Evolutionary conservation across 2,797 vertebrate species (phyloP), one percentile per base, ranked within the genome.

Genomic region (Dryobates pubescens): DNA sequence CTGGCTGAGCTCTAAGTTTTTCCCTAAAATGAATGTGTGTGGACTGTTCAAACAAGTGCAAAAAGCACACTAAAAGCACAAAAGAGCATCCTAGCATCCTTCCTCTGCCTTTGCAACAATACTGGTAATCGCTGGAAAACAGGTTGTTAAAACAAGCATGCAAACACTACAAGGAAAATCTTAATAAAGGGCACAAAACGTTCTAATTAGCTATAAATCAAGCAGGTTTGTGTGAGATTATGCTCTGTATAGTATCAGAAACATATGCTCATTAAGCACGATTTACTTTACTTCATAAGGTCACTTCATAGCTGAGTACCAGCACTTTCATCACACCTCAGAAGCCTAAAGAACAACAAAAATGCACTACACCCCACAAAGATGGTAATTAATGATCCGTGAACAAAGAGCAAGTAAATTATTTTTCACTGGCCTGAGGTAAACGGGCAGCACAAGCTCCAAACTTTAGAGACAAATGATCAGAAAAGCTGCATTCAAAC

Each of bases 361-460:
- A 96, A 82, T 23, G 82, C 88, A 54, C 91, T 93, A 88, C 88
- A 76, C 93, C 79, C 94, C 87, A 86, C 91, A 97, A 93, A 94
- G 90, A 78, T 41, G 78, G 92, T 90, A 96, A 97, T 94, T 96
- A 95, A 94, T 77, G 91, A 93, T 92, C 95, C 86, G 90, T 38
- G 86, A 92, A 94, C 88, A 88, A 93, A 96, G 76, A 94, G 69
- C 67, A 96, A 94, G 90, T 26, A 95, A 68, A 94, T 71, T 77
- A 96, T 97, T 92, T 93, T 82, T 92, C 86, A 92, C 96, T 56
- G 94, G 80, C 82, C 86, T 53, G 69, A 95, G 92, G 94, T 93
- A 97, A 97, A 97, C 94, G 96, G 96, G 92, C 97, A 97, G 96
- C 88, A 94, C 90, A 94, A 96, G 87, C 95, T 95, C 96, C 93